These are phyloP conservation scores for Noctua comes DNA, from an alignment of 2,888 invertebrate species.

Conservation along the genomic window DNA sequence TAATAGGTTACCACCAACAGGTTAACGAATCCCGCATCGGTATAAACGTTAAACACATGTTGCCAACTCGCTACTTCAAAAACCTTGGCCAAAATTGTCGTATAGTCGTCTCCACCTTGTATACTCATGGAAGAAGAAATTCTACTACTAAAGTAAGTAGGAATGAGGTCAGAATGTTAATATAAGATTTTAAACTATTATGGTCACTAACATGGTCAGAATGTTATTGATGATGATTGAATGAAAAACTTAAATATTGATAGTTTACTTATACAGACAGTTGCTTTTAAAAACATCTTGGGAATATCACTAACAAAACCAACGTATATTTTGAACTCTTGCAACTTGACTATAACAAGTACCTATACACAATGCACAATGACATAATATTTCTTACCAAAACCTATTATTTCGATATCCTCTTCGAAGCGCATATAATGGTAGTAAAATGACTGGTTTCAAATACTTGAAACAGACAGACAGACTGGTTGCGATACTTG, in stretches of 20 bases:
- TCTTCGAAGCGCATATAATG: conserved; percentile 44
- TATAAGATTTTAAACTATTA: no score
- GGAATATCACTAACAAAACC: background rate
- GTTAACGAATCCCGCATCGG: no score
- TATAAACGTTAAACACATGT: no score
- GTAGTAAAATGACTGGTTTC: conserved; percentile 40
- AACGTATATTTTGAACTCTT: background rate
- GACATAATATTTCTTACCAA: conserved; percentile 26
- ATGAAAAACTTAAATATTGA: background rate
- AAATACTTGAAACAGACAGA: conserved; percentile 25
- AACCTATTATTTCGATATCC: conserved; percentile 37
- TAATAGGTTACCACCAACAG: no score
- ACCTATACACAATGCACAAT: conserved; percentile 15
- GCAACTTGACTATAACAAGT: conserved; percentile 5
- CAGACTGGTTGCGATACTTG: conserved; percentile 44
- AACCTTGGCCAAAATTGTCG: no score
- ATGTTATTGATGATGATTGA: background rate
- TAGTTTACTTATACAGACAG: background rate
- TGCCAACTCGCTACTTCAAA: no score
- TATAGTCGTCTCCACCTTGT: no score
- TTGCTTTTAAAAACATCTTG: background rate
- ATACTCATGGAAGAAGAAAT: background rate
- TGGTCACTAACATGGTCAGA: no score
- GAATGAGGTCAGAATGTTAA: background rate
- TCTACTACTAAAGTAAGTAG: background rate